Evolutionary conservation across 1,140 invertebrate genomes (phyloP).

Genomic region (Caerostris darwini): DNA sequence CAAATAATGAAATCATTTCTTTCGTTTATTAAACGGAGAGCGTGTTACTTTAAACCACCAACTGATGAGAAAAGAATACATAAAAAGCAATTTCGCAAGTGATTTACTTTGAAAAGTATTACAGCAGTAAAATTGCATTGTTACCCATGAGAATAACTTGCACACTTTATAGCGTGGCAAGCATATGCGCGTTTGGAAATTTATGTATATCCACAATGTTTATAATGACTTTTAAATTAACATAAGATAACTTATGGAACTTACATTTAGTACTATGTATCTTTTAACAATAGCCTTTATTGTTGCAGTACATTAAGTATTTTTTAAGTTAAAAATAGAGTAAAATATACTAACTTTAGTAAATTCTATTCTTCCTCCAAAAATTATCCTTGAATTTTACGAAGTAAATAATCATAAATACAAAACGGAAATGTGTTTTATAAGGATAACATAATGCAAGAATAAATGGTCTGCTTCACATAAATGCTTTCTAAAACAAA

Average conservation of each 20-base stretch:
- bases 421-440: too few relatives aligned
- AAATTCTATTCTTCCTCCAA: too few relatives aligned
- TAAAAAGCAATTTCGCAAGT: not conserved
- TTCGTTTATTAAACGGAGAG: not conserved
- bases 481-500: too few relatives aligned
- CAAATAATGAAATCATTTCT: constrained; percentile 22
- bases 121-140: constrained; percentile 16
- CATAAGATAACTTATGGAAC: not conserved
- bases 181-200: not conserved
- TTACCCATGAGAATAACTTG: constrained; percentile 5
- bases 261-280: not conserved
- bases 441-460: too few relatives aligned
- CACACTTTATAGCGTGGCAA: not conserved
- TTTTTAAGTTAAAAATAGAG: too few relatives aligned
- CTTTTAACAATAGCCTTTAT: too few relatives aligned
- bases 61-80: not conserved
- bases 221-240: not conserved
- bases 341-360: too few relatives aligned
- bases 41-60: not conserved
- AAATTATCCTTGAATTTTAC: too few relatives aligned
- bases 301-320: too few relatives aligned
- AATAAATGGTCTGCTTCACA: too few relatives aligned
- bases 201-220: not conserved
- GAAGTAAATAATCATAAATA: too few relatives aligned
- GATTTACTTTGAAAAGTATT: not conserved